These are phyloP conservation scores for Volucella zonaria DNA, from an alignment of 2,888 invertebrate species.

Conservation along the genomic window DNA sequence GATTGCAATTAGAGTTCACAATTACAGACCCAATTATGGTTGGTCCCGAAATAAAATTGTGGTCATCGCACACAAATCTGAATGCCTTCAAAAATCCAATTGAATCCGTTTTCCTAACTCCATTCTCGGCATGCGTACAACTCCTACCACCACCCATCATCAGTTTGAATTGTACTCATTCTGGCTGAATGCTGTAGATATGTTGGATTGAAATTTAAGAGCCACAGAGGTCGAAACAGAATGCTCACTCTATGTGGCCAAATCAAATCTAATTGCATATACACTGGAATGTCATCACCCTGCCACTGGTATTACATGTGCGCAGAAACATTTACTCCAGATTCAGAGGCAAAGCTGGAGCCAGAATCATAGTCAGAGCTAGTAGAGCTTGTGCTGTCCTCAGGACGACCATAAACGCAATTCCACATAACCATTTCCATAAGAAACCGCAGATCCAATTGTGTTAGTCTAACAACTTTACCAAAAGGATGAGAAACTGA, in stretches of 20 bases:
- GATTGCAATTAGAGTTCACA: slow-evolving; percentile 61
- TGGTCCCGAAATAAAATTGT: slow-evolving; percentile 70
- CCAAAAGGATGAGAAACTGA: background rate
- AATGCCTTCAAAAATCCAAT: slow-evolving; percentile 67
- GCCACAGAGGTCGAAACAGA: slow-evolving; percentile 50
- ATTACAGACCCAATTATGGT: slow-evolving; percentile 72
- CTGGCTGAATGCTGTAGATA: slow-evolving; percentile 17
- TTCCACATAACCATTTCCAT: slow-evolving; percentile 69
- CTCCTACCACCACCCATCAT: background rate
- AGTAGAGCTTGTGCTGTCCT: slow-evolving; percentile 25
- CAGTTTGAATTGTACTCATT: slow-evolving; percentile 10
- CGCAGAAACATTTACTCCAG: slow-evolving; percentile 39
- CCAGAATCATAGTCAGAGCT: too few species aligned
- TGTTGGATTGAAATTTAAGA: slow-evolving; percentile 67
- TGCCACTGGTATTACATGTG: slow-evolving; percentile 55
- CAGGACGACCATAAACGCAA: slow-evolving; percentile 68
- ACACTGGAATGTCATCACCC: slow-evolving; percentile 71
- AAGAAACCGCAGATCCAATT: slow-evolving; percentile 73
- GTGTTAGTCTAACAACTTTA: slow-evolving; percentile 69
- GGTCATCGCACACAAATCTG: slow-evolving; percentile 69
- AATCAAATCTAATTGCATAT: slow-evolving; percentile 73
- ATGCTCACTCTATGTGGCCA: slow-evolving; percentile 63
- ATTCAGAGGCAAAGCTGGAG: too few species aligned
- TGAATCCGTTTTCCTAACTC: slow-evolving; percentile 39
- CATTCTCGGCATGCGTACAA: background rate